A percentile compares a stretch with the other conserved stretches of the same genome.
Evolutionary conservation across 2,888 invertebrate species (phyloP).

Genomic region (Melanargia galathea): DNA sequence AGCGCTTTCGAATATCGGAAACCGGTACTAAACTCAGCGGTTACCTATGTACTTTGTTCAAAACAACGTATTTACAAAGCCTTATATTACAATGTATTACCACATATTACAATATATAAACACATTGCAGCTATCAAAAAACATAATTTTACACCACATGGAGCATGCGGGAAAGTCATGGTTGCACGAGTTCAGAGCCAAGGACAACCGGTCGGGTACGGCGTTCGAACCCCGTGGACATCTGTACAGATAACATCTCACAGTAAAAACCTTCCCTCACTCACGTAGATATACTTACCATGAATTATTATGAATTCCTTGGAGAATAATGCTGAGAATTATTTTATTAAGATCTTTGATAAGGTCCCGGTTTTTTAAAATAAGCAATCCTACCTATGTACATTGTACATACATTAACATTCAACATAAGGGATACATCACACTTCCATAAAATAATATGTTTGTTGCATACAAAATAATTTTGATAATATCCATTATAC

Average conservation of each 20-base stretch:
- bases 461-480: too few relatives aligned
- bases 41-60: neutral
- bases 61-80: neutral
- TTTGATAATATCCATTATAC: too few relatives aligned
- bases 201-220: constrained; percentile 61
- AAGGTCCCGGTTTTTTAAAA: neutral
- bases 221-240: constrained; percentile 42
- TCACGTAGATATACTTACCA: constrained; percentile 11
- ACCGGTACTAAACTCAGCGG: neutral
- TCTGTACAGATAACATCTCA: constrained; percentile 41
- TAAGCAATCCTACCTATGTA: too few relatives aligned
- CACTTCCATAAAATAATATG: too few relatives aligned
- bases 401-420: too few relatives aligned
- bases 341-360: constrained; percentile 27
- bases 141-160: constrained; percentile 21
- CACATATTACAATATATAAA: neutral
- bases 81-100: neutral
- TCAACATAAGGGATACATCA: too few relatives aligned
- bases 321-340: constrained; percentile 24
- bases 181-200: constrained; percentile 54
- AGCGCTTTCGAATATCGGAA: too few relatives aligned
- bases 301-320: constrained; percentile 17
- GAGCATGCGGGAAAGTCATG: constrained; percentile 30
- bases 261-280: constrained; percentile 28
- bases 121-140: neutral